A percentile compares a stretch with the other conserved stretches of the same genome.
Conservation (phyloP, 2,797 vertebrate species). For the Danio albolineatus region DNA sequence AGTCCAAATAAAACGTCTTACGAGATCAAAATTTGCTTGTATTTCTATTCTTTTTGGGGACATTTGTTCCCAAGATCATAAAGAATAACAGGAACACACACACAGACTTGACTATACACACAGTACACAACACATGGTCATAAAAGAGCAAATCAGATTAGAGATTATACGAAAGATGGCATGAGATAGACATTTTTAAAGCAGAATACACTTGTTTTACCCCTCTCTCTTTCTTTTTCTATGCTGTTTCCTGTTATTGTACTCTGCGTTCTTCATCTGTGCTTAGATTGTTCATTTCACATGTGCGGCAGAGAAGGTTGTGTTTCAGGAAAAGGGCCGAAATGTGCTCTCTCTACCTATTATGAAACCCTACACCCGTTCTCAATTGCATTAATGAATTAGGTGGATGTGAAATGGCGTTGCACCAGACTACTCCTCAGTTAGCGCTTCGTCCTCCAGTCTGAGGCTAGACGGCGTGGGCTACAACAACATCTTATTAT, state of each 20-base stretch:
- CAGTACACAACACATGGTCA: background rate
- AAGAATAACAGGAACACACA: conserved; percentile 40
- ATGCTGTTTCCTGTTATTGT: conserved; percentile 19
- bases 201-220: background rate
- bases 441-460: conserved; percentile 34
- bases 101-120: background rate
- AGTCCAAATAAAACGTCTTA: too few species aligned
- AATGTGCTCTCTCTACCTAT: conserved; percentile 57
- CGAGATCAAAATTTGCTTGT: too few species aligned
- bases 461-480: conserved; percentile 51
- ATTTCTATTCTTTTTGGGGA: too few species aligned
- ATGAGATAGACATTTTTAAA: background rate
- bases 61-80: too few species aligned
- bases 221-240: conserved; percentile 1
- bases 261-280: conserved; percentile 34
- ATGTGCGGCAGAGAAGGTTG: conserved; percentile 46
- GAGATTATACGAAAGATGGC: background rate
- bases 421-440: conserved; percentile 49
- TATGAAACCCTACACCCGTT: conserved; percentile 57
- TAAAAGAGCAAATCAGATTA: background rate
- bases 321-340: conserved; percentile 57
- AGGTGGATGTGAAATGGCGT: conserved; percentile 56
- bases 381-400: conserved; percentile 63
- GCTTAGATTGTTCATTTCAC: conserved; percentile 38
- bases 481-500: conserved; percentile 64